Evolutionary conservation across 2,113 vertebrate genomes (phyloP).

Genomic region (Sarotherodon lohbergeri): DNA sequence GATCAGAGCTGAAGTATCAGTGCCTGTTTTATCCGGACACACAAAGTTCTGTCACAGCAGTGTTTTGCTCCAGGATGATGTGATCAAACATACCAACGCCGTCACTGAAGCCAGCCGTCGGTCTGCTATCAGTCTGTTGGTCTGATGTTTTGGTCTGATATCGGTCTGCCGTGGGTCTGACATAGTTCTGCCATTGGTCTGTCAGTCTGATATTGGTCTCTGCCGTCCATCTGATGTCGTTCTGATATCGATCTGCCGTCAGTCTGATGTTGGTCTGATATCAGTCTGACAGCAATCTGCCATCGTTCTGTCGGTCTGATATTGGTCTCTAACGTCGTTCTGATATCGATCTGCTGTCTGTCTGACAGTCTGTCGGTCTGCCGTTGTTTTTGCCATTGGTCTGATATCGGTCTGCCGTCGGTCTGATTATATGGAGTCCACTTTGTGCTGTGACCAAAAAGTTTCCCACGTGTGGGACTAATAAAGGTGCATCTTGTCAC

Average conservation of each 20-base stretch:
- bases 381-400: too few relatives aligned
- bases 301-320: too few relatives aligned
- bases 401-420: not conserved
- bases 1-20: rapidly evolving
- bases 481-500: not conserved
- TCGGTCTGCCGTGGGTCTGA: too few relatives aligned
- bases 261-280: not conserved
- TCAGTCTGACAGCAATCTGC: too few relatives aligned
- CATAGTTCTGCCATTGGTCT: not conserved
- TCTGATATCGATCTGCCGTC: not conserved
- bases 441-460: not conserved
- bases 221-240: too few relatives aligned
- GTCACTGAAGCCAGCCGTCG: not conserved
- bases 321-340: too few relatives aligned
- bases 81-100: not conserved
- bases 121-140: not conserved
- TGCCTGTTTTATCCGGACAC: not conserved
- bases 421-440: not conserved
- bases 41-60: not conserved
- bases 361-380: too few relatives aligned
- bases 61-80: not conserved
- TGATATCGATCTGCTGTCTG: too few relatives aligned
- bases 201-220: not conserved
- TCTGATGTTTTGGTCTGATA: too few relatives aligned
- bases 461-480: not conserved